Evolutionary conservation across 2,888 invertebrate species (phyloP), one percentile per base, ranked within the genome.

Genomic region (Eilema caniola): DNA sequence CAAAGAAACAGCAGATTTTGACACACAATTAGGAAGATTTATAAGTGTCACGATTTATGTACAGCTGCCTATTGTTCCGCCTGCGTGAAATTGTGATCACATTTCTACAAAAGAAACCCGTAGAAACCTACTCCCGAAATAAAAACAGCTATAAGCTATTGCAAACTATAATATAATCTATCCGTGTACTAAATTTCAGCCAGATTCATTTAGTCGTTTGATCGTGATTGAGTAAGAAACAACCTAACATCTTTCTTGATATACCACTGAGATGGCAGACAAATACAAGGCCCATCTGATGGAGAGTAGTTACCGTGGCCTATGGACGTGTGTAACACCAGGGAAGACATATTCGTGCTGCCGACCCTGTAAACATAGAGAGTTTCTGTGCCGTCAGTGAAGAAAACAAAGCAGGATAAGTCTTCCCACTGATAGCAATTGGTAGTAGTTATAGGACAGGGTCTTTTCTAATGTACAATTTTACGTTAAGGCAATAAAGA

Each of bases 1-100:
- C 41, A 69, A 53, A n/a, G 57, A 8, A 25, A 16, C 65, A 53
- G 56, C 69, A 65, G 23, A 60, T 64, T 69, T 63, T 47, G 63
- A 47, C 56, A 20, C 25, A 7, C 16, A 25, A 59, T 59, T 59
- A 59, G 24, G 24, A 24, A 57, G 59, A 59, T 59, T 59, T 25
- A 24, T 59, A 25, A 59, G 59, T 59, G 25, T 59, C 16, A 28
- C 24, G 53, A 8, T 53, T 53, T 53, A 53, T 53, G n/a, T 53
- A 53, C 53, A 8, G n/a, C 53, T 53, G n/a, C 2, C 8, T 53
- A 2, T 10, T n/a, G n/a, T n/a, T 53, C 53, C 20, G 53, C 53
- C 53, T 2, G n/a, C 20, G 20, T n/a, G 20, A 8, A 47, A 47
- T 20, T 47, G 7, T 20, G 20, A 47, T 7, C 47, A 0, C 20